Percentiles rank a stretch among this genome's conserved stretches.
Conservation (phyloP, 2,797 vertebrate species). For the Oreonectes daqikongensis region DNA sequence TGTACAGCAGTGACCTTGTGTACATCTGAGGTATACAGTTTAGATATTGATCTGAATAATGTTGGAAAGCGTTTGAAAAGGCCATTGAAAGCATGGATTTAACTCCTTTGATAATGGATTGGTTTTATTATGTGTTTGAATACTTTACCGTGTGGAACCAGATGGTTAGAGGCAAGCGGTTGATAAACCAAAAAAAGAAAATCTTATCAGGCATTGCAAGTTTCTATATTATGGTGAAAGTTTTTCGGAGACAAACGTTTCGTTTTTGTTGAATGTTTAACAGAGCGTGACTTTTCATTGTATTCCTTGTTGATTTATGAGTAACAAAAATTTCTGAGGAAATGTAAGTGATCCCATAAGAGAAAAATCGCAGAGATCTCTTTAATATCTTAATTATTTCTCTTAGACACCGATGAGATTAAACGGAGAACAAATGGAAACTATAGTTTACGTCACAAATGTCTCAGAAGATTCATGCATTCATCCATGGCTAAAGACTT, state of each 20-base stretch:
- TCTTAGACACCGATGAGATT: too few species aligned
- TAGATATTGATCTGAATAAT: slow-evolving; percentile 35
- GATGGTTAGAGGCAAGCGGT: background rate
- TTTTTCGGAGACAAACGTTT: too few species aligned
- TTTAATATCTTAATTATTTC: too few species aligned
- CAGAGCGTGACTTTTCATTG: background rate
- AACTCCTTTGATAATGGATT: background rate
- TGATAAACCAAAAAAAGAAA: background rate
- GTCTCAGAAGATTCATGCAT: too few species aligned
- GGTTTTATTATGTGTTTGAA: background rate
- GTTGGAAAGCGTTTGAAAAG: background rate
- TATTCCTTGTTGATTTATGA: background rate
- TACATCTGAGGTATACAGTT: slow-evolving; percentile 47
- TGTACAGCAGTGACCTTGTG: slow-evolving; percentile 49
- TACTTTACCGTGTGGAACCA: background rate
- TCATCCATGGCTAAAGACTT: too few species aligned
- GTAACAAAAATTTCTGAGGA: background rate
- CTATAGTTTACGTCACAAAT: too few species aligned
- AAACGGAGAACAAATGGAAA: too few species aligned
- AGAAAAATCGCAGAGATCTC: too few species aligned
- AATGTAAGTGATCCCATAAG: background rate
- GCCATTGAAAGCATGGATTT: background rate
- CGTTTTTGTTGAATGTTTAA: background rate
- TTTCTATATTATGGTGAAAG: too few species aligned
- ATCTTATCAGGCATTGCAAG: too few species aligned